Conservation (phyloP, 92 coral and sea anemone species). For the Bergia sp. region DNA sequence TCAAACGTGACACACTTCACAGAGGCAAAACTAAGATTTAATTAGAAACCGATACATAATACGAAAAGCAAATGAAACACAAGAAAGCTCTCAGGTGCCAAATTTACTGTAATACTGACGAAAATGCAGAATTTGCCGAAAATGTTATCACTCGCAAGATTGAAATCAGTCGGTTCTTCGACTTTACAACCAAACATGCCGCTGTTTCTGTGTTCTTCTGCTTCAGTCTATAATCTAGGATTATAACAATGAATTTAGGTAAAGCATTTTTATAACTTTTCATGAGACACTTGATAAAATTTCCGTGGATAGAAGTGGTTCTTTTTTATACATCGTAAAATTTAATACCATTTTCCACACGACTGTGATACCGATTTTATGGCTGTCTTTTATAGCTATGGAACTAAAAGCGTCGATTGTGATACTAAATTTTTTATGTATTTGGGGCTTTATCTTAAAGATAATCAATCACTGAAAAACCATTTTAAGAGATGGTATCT, state of each 20-base stretch:
- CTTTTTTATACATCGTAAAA: background rate
- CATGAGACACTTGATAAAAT: background rate
- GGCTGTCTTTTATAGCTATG: background rate
- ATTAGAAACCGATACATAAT: conserved; percentile 1
- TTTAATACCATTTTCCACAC: background rate
- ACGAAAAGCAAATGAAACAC: background rate
- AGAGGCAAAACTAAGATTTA: conserved; percentile 16
- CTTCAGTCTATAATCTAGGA: background rate
- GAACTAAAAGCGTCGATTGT: background rate
- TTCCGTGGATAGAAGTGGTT: background rate
- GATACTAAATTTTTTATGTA: conserved; percentile 12
- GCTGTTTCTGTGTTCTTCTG: background rate
- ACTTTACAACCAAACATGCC: background rate
- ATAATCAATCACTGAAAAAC: conserved; percentile 9
- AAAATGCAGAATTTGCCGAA: background rate
- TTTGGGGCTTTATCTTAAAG: conserved; percentile 5
- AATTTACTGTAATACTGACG: background rate
- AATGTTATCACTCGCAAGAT: conserved; percentile 4
- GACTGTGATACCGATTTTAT: background rate
- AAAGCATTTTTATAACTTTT: background rate
- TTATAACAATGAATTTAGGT: background rate
- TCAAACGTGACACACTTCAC: conserved; percentile 36
- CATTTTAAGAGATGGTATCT: conserved; percentile 24
- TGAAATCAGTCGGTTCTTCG: background rate
- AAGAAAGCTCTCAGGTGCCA: conserved; percentile 4